Conservation (phyloP, 2,888 invertebrate genomes). For the Chironomus riparius region DNA sequence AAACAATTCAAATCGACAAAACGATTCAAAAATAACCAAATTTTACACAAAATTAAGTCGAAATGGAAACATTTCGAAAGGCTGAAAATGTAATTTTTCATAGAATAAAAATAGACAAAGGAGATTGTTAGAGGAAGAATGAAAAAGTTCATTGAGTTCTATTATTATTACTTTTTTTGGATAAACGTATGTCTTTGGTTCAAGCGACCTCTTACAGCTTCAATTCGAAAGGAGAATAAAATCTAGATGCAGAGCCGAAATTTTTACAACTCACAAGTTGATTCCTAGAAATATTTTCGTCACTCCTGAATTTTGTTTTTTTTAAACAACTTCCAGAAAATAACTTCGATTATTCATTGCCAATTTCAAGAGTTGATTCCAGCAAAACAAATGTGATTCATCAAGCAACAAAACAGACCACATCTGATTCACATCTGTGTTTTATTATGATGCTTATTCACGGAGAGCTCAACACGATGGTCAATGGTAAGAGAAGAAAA, state of each 20-base stretch:
- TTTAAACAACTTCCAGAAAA: background rate
- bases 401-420: background rate
- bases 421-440: slow-evolving; percentile 13
- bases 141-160: slow-evolving; percentile 10
- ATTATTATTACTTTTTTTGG: background rate
- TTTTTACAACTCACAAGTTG: background rate
- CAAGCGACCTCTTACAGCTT: slow-evolving; percentile 2
- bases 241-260: background rate
- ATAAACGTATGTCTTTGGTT: slow-evolving; percentile 9
- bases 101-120: background rate
- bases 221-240: background rate
- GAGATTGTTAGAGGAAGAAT: background rate
- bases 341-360: background rate
- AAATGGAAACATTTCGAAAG: background rate
- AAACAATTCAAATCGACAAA: too few relatives aligned
- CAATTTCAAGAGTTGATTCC: background rate
- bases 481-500: background rate
- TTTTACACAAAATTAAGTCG: too few relatives aligned
- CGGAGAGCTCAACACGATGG: background rate
- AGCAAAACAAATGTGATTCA: slow-evolving; percentile 1
- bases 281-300: background rate
- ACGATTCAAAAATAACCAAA: too few relatives aligned
- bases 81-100: background rate
- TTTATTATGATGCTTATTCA: background rate
- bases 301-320: background rate